Evolutionary conservation across 2,888 invertebrate species (phyloP), one percentile per base, ranked within the genome.

Genomic region (Bellardia bayeri): DNA sequence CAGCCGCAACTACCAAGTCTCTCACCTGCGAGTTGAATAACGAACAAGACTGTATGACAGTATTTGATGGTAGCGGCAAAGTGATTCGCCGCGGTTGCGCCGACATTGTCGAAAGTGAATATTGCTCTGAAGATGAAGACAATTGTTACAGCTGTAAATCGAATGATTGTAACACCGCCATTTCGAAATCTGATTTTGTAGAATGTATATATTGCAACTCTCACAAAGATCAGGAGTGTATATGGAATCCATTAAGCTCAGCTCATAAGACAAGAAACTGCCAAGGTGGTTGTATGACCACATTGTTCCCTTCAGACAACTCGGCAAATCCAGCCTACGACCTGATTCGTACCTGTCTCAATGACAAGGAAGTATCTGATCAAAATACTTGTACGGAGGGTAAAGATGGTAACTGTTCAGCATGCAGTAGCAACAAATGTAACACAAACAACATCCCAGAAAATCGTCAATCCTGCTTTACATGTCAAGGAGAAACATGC

Each of bases 191-290:
- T 0, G 90, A 92, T 13, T 92, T 90, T 78, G 87, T 74, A 2
- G 90, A 91, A 13, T 93, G 93, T 79, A 75, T 93, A 40, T 92
- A 91, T 71, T 93, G 93, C 45, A 90, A 93, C 82, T 90, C 92
- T 2, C 75, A 88, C 81, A 91, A 90, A 86, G 88, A 91, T 51
- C 33, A 82, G 0, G 81, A 88, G 0, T 93, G 93, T 45, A 69
- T 93, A 2, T 89, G 87, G 88, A 86, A 90, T 0, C 91, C 93
- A 0, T 61, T 69, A 0, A 90, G 87, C 7, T 2, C 40, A 0
- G 6, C 51, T 0, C 90, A 90, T 68, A 90, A 81, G 61, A 90
- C 89, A 0, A 91, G 93, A 33, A 88, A 90, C 30, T 93, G 93
- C 63, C 90, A 91, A 69, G 91, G 92, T 33, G 86, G 88, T 5